Evolutionary conservation across 2,113 vertebrate species (phyloP), one percentile per base, ranked within the genome.

Genomic region (Shinisaurus crocodilurus): DNA sequence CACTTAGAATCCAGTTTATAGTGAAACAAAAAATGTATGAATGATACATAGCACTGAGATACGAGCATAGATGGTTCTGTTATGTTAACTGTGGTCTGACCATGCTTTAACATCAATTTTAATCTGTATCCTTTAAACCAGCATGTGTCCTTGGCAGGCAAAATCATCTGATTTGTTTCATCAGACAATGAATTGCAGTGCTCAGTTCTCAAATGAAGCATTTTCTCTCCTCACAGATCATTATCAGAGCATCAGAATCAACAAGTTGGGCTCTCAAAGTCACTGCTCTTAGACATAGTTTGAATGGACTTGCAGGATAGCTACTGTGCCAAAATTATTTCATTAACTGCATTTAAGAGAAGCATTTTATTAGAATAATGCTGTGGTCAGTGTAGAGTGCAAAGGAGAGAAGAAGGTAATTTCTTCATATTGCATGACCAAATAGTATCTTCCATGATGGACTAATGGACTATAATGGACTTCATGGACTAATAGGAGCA

Each of bases 241-340:
- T 79, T 95, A 70, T 95, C 85, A 77, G 15, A 63, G 48, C 67
- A n/a, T 93, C 85, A 86, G 93, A 84, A 92, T 82, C 57, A 93
- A 87, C 76, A 88, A 87, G 89, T 89, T 92, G 85, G 74, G 45
- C 81, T 90, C 92, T 45, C 43, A 50, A 95, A 92, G 50, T 0
- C 37, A 75, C 87, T 86, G 92, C 90, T 85, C 88, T 90, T 88
- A 93, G n/a, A 90, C 43, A 45, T 27, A 7, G 37, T 75, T 90
- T 89, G 82, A 91, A 81, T 93, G 92, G 91, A 92, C 87, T 81
- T 65, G 69, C 93, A 87, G 57, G 48, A 57, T 93, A 90, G 91
- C 75, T 94, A 37, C 79, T 57, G n/a, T 88, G 13, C 70, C 65
- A 86, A 74, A 87, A 0, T 20, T 1, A 86, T 89, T 95, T 79